Base-by-base conservation (phyloP, 2,888 invertebrate species). In the Epistrophella euchroma region DNA sequence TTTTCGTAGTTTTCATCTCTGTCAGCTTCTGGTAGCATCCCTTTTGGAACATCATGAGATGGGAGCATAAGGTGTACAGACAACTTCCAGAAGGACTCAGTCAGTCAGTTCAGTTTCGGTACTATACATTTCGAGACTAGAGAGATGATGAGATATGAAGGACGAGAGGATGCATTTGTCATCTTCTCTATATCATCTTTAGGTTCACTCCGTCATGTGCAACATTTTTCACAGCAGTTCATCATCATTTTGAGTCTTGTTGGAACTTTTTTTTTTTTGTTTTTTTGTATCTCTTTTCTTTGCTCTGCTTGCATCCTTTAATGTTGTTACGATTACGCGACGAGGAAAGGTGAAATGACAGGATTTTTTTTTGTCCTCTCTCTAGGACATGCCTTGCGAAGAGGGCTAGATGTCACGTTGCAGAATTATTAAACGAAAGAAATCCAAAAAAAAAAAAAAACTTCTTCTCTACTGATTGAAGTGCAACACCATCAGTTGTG, bases 161-260 rank as follows among this genome's bases (percentile, higher is more conserved):
- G 19, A 52, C 7, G 7, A 32, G 50, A 52, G 40, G 43, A 84
- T 68, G 76, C 76, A 81, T 76, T 86, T 74, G 82, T 82, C 86
- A 82, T 86, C 40, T 56, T 56, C 64, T 70, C 76, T 81, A 43
- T 66, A 60, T 76, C 72, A 66, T 71, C 70, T 25, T 72, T 43
- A 52, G 35, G 40, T 35, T 55, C 55, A 45, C 45, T 37, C 32
- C 50, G 64, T 64, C 71, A 73, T 76, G 58, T 50, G 72, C 71
- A 79, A 72, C 47, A 81, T 60, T 82, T 82, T 77, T 76, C 71
- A 52, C 72, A 73, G 77, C 28, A 82, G 77, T 86, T 86, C 82
- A 86, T 86, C 82, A 86, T 86, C 82, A 86, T 86, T 66, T 68
- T 62, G 74, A 68, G 70, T 78, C 68, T 37, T 58, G 58, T 37